Evolutionary conservation across 2,797 vertebrate genomes (phyloP).

Genomic region (Synanceia verrucosa): DNA sequence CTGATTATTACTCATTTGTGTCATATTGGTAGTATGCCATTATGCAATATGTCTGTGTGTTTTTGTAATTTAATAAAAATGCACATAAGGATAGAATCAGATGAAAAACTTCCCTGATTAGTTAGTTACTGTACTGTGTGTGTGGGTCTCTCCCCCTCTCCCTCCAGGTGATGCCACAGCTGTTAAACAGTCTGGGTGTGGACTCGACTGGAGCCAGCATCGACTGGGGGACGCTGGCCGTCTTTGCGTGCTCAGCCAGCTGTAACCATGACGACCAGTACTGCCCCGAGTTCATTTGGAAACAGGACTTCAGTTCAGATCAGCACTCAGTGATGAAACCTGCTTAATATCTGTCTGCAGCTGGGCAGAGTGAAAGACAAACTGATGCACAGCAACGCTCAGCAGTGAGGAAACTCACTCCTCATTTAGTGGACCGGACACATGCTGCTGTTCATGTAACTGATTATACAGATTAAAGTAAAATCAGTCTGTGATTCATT

Average conservation of each 20-base stretch:
- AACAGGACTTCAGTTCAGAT: constrained; percentile 87
- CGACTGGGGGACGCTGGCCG: constrained; percentile 91
- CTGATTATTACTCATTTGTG: neutral
- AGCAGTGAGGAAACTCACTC: neutral
- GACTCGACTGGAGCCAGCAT: constrained; percentile 91
- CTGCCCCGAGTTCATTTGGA: constrained; percentile 92
- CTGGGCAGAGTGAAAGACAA: neutral
- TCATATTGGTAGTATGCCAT: neutral
- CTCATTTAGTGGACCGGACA: neutral
- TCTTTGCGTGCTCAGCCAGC: constrained; percentile 89
- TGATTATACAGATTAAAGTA: neutral
- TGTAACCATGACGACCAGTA: constrained; percentile 72
- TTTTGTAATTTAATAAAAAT: neutral
- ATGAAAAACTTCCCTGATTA: neutral
- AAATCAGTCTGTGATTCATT: neutral
- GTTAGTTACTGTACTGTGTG: too few species aligned
- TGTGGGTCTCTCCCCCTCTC: constrained; percentile 18
- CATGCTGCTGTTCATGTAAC: neutral
- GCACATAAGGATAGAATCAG: neutral
- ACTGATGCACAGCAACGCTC: neutral
- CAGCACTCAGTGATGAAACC: constrained; percentile 32
- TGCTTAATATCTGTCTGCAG: neutral
- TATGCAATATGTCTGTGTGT: neutral
- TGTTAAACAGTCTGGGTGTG: constrained; percentile 90
- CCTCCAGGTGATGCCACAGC: constrained; percentile 95